Evolutionary conservation across 2,888 invertebrate species (phyloP), one percentile per base, ranked within the genome.

Genomic region (Scaptodrosophila latifasciaeformis): DNA sequence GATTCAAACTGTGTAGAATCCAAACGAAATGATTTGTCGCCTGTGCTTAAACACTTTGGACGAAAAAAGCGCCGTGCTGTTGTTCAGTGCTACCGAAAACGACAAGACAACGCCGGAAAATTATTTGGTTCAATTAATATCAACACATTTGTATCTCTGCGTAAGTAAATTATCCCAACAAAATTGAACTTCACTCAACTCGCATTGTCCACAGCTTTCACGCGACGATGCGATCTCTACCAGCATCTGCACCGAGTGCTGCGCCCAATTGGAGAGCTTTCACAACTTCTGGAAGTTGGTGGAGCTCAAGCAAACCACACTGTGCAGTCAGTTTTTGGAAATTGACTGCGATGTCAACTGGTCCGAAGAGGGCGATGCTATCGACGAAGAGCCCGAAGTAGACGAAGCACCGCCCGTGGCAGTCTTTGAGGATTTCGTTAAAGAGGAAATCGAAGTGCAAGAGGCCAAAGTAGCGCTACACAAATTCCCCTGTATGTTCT

Each of bases 71-170:
- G 75, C 70, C 12, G 75, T 76, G 37, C 44, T 72, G 46, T 59
- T 76, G 19, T 76, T 75, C 49, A 49, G 53, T 37, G 59, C 52
- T 44, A 31, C 42, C 48, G 57, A 65, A 49, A 65, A 42, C 39
- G 58, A 54, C 56, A 57, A 44, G 46, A 46, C 61, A 61, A 62
- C 61, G 59, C 77, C 75, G 67, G 70, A 77, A 60, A 65, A 66
- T 53, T 69, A 76, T 50, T 67, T 82, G 69, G 74, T 79, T 15
- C 79, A 77, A 59, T 56, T 79, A 46, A 81, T 81, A 58, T 70
- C 81, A 47, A 76, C 74, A 49, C 78, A 81, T 59, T 67, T 81
- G 56, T 79, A 81, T 62, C 74, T 81, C 42, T 70, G 82, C 50
- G 81, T 81, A 68, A 75, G 76, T 72, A 43, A 12, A 13, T 6